Conservation (phyloP, 2,113 vertebrate genomes). For the Oreotrochilus melanogaster region DNA sequence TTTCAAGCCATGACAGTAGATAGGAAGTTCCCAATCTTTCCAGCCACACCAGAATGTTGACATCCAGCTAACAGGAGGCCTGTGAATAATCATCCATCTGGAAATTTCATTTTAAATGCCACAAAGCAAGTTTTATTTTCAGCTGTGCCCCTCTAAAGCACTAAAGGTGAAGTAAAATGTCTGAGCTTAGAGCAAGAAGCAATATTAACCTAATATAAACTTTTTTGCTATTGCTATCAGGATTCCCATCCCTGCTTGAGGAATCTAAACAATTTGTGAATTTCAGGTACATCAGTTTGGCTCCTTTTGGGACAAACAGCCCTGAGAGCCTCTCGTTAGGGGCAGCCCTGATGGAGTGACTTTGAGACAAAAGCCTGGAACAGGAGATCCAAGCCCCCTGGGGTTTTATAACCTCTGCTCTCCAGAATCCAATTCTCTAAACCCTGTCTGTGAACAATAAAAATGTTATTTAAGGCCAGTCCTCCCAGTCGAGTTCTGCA, state of each 20-base stretch:
- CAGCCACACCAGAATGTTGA: background rate
- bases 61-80: background rate
- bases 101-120: background rate
- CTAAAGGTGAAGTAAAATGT: background rate
- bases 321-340: background rate
- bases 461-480: background rate
- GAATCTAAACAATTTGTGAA: background rate
- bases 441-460: background rate
- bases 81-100: background rate
- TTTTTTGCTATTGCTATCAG: background rate
- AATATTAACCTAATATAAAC: background rate
- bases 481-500: background rate
- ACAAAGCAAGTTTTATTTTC: background rate
- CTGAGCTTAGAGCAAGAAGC: background rate
- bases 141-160: background rate
- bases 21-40: background rate
- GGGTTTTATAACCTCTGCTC: background rate
- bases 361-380: background rate
- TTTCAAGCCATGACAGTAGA: accelerated
- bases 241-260: background rate
- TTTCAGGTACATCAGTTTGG: background rate
- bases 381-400: background rate
- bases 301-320: background rate
- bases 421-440: background rate
- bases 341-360: background rate